A percentile compares a stretch with the other conserved stretches of the same genome.
Conservation (phyloP, 2,113 vertebrate genomes). For the Spea multiplicata region DNA sequence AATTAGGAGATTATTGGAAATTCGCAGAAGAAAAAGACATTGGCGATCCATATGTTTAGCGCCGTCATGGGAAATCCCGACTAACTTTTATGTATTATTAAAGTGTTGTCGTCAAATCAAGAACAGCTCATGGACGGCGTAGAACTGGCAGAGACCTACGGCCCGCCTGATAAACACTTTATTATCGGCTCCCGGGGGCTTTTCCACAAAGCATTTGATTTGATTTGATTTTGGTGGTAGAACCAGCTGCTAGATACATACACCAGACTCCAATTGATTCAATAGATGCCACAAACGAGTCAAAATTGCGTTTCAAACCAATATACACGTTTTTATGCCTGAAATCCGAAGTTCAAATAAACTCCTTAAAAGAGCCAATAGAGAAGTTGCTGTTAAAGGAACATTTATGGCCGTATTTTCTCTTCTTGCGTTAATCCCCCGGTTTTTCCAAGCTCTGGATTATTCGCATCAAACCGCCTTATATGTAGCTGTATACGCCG, state of each 20-base stretch:
- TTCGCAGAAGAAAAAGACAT: constrained; percentile 6
- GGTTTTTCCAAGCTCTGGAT: no score
- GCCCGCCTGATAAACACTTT: constrained; percentile 50
- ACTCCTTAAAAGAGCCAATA: neutral
- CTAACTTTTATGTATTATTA: constrained; percentile 1
- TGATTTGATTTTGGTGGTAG: constrained; percentile 33
- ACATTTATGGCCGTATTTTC: no score
- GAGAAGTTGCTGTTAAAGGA: no score
- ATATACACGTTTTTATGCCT: constrained; percentile 48
- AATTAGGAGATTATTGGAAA: no score
- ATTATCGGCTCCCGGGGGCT: constrained; percentile 47
- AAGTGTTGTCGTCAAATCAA: constrained; percentile 44
- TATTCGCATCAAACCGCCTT: no score
- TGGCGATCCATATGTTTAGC: neutral
- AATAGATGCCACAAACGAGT: constrained; percentile 59
- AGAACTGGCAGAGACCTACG: constrained; percentile 44
- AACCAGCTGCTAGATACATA: constrained; percentile 54
- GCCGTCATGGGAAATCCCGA: constrained; percentile 19
- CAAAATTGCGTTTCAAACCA: constrained; percentile 53
- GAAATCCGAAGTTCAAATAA: constrained; percentile 26
- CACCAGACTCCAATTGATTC: constrained; percentile 52
- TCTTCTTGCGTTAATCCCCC: no score
- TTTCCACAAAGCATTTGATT: constrained; percentile 48
- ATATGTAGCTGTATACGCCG: no score
- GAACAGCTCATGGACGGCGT: constrained; percentile 47